These are phyloP conservation scores for Steinernema hermaphroditum DNA, from an alignment of 2,888 invertebrate species.

Conservation along the genomic window DNA sequence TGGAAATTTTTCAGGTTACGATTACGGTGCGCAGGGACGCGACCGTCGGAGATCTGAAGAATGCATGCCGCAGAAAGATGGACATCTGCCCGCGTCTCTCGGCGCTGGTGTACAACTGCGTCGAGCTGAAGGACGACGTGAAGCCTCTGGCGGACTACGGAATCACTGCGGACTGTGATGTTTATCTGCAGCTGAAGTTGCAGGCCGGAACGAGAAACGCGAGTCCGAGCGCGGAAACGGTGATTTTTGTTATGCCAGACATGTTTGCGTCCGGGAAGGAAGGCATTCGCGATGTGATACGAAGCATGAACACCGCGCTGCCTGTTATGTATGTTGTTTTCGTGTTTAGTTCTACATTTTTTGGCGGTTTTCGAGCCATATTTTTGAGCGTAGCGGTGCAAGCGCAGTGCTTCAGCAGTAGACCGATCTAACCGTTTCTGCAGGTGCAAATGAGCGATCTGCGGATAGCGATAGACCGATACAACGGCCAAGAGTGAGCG, in stretches of 20 bases:
- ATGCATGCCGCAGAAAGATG: constrained; percentile 7
- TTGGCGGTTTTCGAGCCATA: background rate
- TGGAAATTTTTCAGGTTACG: constrained; percentile 3
- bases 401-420: background rate
- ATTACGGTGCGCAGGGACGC: constrained; percentile 20
- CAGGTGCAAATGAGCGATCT: too few relatives aligned
- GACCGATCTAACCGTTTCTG: too few relatives aligned
- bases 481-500: too few relatives aligned
- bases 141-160: constrained; percentile 34
- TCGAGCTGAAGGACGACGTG: constrained; percentile 45
- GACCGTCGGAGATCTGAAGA: constrained; percentile 37
- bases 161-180: constrained; percentile 32
- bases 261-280: constrained; percentile 10
- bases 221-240: background rate
- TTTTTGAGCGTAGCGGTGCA: background rate
- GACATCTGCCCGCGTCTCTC: constrained; percentile 37
- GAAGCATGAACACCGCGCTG: constrained; percentile 26
- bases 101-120: constrained; percentile 46
- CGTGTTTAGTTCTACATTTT: background rate
- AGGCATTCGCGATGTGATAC: constrained; percentile 35
- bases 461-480: too few relatives aligned
- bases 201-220: constrained; percentile 30
- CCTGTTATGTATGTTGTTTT: background rate
- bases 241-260: constrained; percentile 29
- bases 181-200: constrained; percentile 30